Base-by-base conservation (phyloP, 2,113 vertebrate species). In the Hepsetus odoe region DNA sequence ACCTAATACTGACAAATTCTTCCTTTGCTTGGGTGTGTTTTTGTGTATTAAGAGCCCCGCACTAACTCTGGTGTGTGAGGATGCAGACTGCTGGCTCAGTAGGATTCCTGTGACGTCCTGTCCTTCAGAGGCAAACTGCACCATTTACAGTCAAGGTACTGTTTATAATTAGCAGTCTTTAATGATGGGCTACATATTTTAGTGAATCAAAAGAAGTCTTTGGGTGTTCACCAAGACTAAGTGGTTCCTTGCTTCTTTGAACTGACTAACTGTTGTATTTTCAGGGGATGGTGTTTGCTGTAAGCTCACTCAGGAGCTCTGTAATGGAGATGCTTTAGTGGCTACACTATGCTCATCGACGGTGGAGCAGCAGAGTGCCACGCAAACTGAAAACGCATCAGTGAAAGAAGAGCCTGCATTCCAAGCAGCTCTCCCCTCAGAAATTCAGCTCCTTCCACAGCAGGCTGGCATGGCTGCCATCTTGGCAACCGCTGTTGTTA, bases 401-500 rank as follows among this genome's bases (percentile, higher is more conserved):
- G 86, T 92, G 84, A 95, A 96, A 71, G 85, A 92, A 0, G 95
- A 95, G 42, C 70, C 91, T 0, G 24, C 83, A 0, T 92, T 93
- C 85, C 92, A 91, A 0, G 92, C 92, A 0, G 83, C 91, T 0
- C 75, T 92, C 33, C 95, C 80, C 84, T 84, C 96, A 0, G 97
- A 98, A 72, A 97, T 99, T 87, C 96, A 97, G 91, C 95, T 99
- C 32, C 95, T 99, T 76, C 98, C 98, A 0, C 98, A 99, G 90
- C 98, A 99, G 79, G 98, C 98, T 0, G 97, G 97, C 86, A 98
- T 99, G 98, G 98, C 98, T 0, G 96, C 98, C 82, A 97, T 99
- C 86, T 89, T 99, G 67, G 97, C 98, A 26, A 99, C 98, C 0
- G 98, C 98, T 0, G 91, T 99, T 44, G 88, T 99, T 59, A 99